Base-by-base conservation (phyloP, 2,888 invertebrate species). In the Eurytoma californica region DNA sequence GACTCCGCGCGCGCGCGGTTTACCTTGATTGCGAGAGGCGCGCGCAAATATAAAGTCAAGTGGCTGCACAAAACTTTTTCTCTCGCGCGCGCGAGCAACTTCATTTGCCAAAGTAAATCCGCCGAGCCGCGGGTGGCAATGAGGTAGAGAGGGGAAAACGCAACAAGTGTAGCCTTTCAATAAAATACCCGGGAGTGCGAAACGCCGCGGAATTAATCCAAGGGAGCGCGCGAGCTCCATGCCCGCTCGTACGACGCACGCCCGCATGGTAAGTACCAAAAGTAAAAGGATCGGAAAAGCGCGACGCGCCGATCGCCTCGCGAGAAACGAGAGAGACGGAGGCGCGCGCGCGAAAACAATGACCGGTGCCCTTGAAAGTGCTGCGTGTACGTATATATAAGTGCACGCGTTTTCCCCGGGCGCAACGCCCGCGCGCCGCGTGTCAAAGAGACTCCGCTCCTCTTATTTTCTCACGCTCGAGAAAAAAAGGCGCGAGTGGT, bases 211-310 rank as follows among this genome's bases (percentile, higher is more conserved):
- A 57, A 20, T 20, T 58, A 75, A 79, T 74, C 60, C 60, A 30
- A 9, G 9, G 39, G 39, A 7, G 7, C 39, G 7, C 39, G 7
- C 39, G 39, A 39, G 39, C 24, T 24, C 1, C 1, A 24, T 24
- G n/a, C n/a, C n/a, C n/a, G n/a, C n/a, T n/a, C n/a, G 24, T 24
- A 24, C 14, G 2, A 28, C 60, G 14, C 60, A 3, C 16, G 24
- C 24, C 30, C 55, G 65, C 49, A 72, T 72, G 65, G 74, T 66
- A 75, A 53, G 65, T 79, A 70, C 60, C 30, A 61, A 80, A 79
- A 77, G 77, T 77, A 77, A 77, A 76, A 80, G 80, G 76, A 77
- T 72, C 60, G 80, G 77, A 80, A 80, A 80, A 80, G 63, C 24
- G 57, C 55, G 55, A 47, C 39, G 7, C 57, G 20, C 49, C 57